phyloP scores from a whole-genome alignment of 2,888 invertebrate species.

The Drosophila meridiana region DNA sequence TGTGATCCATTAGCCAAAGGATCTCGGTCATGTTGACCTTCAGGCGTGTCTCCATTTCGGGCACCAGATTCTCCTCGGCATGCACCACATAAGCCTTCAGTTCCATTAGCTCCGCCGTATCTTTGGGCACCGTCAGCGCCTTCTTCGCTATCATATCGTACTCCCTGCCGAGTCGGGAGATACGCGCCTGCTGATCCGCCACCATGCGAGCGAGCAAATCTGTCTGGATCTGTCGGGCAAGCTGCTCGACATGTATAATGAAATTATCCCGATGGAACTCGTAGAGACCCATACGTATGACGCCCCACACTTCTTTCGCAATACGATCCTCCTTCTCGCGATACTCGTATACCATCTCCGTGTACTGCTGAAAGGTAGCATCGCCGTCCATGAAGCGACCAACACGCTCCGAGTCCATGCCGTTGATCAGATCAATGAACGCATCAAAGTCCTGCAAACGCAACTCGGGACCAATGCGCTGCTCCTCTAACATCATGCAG shows the following conservation, averaged over 20 bases:
- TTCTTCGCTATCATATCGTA: conserved; percentile 92
- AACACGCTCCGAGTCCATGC: conserved; percentile 87
- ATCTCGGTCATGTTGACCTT: conserved; percentile 89
- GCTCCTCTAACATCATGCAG: conserved; percentile 88
- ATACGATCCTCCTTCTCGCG: conserved; percentile 88
- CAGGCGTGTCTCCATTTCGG: conserved; percentile 91
- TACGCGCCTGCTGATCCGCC: conserved; percentile 91
- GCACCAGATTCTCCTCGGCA: conserved; percentile 89
- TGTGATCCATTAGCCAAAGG: conserved; percentile 93
- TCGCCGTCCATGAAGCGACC: conserved; percentile 89
- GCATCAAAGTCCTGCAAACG: conserved; percentile 92
- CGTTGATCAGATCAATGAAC: conserved; percentile 91
- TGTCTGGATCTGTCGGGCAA: conserved; percentile 89
- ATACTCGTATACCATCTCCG: conserved; percentile 87
- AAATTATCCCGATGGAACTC: conserved; percentile 93
- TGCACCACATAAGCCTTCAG: conserved; percentile 91
- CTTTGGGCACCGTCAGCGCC: conserved; percentile 91
- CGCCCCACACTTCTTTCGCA: conserved; percentile 86
- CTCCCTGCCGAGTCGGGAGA: conserved; percentile 93
- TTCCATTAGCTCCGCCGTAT: conserved; percentile 94
- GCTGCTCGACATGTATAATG: conserved; percentile 89
- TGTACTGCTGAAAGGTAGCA: conserved; percentile 89
- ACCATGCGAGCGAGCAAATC: conserved; percentile 91
- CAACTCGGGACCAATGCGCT: conserved; percentile 90
- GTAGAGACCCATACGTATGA: conserved; percentile 92